Evolutionary conservation across 2,113 vertebrate genomes (phyloP).

Genomic region (Oncorhynchus keta): DNA sequence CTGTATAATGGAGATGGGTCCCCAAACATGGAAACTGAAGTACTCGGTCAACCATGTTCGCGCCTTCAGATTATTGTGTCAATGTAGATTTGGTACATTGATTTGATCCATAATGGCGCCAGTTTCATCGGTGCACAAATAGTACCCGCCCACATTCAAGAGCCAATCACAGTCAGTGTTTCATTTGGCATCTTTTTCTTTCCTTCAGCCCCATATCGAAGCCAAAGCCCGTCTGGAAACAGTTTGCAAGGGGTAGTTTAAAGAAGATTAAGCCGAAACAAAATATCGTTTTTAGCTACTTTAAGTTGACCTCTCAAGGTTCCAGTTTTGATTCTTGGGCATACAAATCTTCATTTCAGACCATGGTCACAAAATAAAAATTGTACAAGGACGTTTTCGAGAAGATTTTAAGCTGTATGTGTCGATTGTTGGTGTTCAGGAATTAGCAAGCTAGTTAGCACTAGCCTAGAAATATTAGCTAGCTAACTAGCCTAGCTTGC

Average conservation of each 20-base stretch:
- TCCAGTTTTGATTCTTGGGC: conserved; percentile 36
- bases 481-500: not conserved
- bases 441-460: conserved; percentile 39
- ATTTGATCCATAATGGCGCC: conserved; percentile 72
- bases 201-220: conserved; percentile 53
- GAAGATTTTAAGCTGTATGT: conserved; percentile 59
- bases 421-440: conserved; percentile 58
- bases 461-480: not conserved
- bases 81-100: not conserved
- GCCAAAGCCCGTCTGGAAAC: conserved; percentile 82
- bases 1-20: conserved; percentile 64
- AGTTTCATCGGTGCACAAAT: conserved; percentile 33
- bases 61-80: accelerated
- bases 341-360: conserved; percentile 33
- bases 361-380: conserved; percentile 48
- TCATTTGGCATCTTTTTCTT: conserved; percentile 57
- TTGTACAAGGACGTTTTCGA: conserved; percentile 43
- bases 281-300: conserved; percentile 65
- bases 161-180: conserved; percentile 63
- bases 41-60: conserved; percentile 50
- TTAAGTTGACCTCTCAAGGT: conserved; percentile 42
- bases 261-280: conserved; percentile 72
- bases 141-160: conserved; percentile 55
- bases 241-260: conserved; percentile 70
- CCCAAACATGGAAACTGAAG: conserved; percentile 52